These are phyloP conservation scores for Murina feae DNA, from an alignment of 2,113 vertebrate genomes.

Conservation along the genomic window DNA sequence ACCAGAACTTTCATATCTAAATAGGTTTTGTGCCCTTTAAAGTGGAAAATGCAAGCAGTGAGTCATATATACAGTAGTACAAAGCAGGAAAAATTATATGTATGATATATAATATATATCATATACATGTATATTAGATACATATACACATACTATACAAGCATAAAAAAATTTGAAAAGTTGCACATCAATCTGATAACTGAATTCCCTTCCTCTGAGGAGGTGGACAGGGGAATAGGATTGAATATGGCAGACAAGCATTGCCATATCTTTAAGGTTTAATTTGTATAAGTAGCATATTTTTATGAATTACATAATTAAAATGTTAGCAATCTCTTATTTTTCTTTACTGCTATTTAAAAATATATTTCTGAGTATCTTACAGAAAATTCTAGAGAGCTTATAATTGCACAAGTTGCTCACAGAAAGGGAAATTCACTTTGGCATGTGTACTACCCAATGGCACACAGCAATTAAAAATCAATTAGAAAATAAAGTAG, in stretches of 20 bases:
- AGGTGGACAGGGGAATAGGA: not conserved
- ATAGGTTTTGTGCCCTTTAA: slow-evolving; percentile 3
- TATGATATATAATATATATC: not conserved
- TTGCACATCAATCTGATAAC: not conserved
- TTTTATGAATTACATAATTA: not conserved
- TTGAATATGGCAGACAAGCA: not conserved
- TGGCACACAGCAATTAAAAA: not conserved
- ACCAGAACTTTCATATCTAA: not conserved
- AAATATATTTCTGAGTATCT: not conserved
- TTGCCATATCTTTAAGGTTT: not conserved
- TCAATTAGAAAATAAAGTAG: not conserved
- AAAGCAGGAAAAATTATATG: slow-evolving; percentile 1
- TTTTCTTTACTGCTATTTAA: slow-evolving; percentile 1
- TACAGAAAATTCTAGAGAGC: not conserved
- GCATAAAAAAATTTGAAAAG: not conserved
- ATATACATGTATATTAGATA: not conserved
- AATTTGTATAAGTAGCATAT: not conserved
- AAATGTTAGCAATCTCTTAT: not conserved
- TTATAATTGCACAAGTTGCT: not conserved
- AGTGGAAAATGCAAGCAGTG: not conserved
- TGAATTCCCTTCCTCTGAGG: not conserved
- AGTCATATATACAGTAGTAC: not conserved
- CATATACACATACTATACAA: not conserved
- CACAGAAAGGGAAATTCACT: not conserved
- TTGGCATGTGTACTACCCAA: not conserved